Conservation (phyloP, 2,888 invertebrate genomes). For the Disparrhopalites patrizii region DNA sequence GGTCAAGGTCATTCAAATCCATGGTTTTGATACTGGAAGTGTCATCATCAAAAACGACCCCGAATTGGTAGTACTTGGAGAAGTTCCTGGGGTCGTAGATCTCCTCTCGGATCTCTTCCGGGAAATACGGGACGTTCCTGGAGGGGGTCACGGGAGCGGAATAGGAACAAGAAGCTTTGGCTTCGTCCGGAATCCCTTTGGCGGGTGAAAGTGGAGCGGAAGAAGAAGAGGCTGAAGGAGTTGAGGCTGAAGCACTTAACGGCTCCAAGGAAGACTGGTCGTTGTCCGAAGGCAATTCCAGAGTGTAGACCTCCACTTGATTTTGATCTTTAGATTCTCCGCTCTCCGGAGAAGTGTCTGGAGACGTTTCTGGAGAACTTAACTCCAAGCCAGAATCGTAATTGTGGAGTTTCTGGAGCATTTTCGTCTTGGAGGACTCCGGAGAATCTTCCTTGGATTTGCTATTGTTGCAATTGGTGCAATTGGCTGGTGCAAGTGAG, state of each 20-base stretch:
- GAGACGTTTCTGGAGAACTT: constrained; percentile 46
- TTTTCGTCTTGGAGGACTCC: too few relatives aligned
- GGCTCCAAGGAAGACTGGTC: constrained; percentile 20
- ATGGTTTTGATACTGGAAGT: background rate
- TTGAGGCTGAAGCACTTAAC: constrained; percentile 15
- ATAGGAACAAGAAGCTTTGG: too few relatives aligned
- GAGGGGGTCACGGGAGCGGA: too few relatives aligned
- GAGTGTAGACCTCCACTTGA: background rate
- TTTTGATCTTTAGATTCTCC: background rate
- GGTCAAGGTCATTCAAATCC: constrained; percentile 3
- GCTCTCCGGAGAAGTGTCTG: too few relatives aligned
- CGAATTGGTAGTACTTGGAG: constrained; percentile 49
- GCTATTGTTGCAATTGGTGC: background rate
- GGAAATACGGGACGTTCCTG: too few relatives aligned
- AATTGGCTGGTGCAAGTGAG: too few relatives aligned
- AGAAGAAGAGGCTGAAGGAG: constrained; percentile 17
- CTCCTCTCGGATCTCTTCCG: constrained; percentile 24
- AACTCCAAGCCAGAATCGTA: constrained; percentile 47
- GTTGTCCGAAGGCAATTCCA: background rate
- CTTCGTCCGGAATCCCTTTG: background rate
- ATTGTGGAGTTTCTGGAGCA: constrained; percentile 16
- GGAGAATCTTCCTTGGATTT: background rate
- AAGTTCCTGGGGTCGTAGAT: constrained; percentile 48
- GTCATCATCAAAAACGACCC: constrained; percentile 45
- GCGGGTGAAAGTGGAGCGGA: constrained; percentile 17